Evolutionary conservation across 2,113 vertebrate genomes (phyloP).

Genomic region (Percopsis transmontana): DNA sequence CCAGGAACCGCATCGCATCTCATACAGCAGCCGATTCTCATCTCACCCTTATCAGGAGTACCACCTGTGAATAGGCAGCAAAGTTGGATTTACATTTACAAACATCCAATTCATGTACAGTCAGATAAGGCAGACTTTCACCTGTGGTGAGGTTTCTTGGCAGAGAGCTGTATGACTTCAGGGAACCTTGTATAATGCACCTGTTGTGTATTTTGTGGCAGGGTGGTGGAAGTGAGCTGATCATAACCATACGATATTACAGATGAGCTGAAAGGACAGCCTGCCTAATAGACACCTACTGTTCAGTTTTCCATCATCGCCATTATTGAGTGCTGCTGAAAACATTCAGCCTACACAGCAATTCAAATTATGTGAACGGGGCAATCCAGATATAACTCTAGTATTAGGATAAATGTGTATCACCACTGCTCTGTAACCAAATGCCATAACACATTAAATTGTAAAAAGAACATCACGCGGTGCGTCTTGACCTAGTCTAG

Average conservation of each 20-base stretch:
- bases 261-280: neutral
- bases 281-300: neutral
- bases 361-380: neutral
- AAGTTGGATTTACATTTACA: constrained; percentile 20
- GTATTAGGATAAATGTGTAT: too few relatives aligned
- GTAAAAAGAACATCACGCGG: too few relatives aligned
- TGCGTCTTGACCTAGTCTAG: too few relatives aligned
- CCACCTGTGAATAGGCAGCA: constrained; percentile 11
- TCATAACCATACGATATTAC: neutral
- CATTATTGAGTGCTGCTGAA: neutral
- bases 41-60: constrained; percentile 23
- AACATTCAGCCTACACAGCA: neutral
- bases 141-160: constrained; percentile 12
- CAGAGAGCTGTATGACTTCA: neutral
- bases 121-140: constrained; percentile 17
- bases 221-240: neutral
- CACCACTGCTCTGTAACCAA: too few relatives aligned
- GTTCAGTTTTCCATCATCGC: neutral
- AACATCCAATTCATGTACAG: constrained; percentile 9
- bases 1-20: constrained; percentile 15
- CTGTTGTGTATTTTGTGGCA: constrained; percentile 1
- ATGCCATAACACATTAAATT: too few relatives aligned
- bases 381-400: neutral
- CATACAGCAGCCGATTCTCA: constrained; percentile 13
- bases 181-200: neutral